Evolutionary conservation across 2,888 invertebrate genomes (phyloP).

Genomic region (Carterocephalus palaemon): DNA sequence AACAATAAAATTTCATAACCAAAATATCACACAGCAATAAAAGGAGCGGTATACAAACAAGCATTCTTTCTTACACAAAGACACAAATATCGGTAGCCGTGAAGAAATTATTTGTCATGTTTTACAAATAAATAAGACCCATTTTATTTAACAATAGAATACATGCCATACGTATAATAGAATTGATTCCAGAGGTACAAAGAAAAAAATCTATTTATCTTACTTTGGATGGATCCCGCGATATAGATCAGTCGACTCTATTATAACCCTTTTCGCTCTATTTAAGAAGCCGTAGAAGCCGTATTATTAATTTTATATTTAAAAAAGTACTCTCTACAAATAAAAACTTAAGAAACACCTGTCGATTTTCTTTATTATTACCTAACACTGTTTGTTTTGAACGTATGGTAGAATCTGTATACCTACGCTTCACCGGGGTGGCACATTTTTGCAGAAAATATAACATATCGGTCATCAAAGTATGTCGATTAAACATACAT

Average conservation of each 20-base stretch:
- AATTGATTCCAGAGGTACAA: slow-evolving; percentile 57
- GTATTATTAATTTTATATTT: slow-evolving; percentile 12
- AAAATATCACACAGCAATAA: slow-evolving; percentile 65
- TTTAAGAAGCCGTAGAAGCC: slow-evolving; percentile 30
- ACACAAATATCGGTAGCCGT: slow-evolving; percentile 72
- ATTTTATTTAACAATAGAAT: slow-evolving; percentile 68
- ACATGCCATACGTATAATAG: slow-evolving; percentile 50
- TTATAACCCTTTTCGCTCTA: slow-evolving; percentile 69
- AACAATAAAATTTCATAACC: slow-evolving; percentile 72
- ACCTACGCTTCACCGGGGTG: too few species aligned
- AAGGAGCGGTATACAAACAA: slow-evolving; percentile 59
- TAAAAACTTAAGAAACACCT: too few species aligned
- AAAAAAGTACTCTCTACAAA: too few species aligned
- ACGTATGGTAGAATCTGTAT: too few species aligned
- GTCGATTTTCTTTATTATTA: too few species aligned
- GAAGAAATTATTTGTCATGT: slow-evolving; percentile 70
- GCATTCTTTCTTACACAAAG: slow-evolving; percentile 63
- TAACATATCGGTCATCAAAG: too few species aligned
- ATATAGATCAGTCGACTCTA: slow-evolving; percentile 64
- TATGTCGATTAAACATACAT: too few species aligned
- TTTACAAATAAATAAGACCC: slow-evolving; percentile 72
- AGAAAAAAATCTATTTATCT: slow-evolving; percentile 72
- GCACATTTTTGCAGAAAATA: too few species aligned
- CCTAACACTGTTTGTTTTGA: too few species aligned
- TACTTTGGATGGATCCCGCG: slow-evolving; percentile 63